Evolutionary conservation across 2,113 vertebrate genomes (phyloP), one percentile per base, ranked within the genome.

Genomic region (Alexandromys fortis): DNA sequence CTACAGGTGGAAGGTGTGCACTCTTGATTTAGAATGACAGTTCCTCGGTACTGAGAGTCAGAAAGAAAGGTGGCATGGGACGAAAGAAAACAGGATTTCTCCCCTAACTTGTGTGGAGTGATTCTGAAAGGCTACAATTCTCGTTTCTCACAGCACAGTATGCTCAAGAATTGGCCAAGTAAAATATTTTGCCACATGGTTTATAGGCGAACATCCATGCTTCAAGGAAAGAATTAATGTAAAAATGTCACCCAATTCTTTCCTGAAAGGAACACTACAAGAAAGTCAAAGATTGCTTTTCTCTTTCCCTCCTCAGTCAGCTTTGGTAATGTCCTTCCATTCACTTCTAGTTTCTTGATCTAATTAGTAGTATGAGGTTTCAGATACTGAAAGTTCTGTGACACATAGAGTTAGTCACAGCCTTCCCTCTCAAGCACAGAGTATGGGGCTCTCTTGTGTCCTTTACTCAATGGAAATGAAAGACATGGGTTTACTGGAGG

Each of bases 391-490:
- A 1, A 3, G 13, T 33, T 49, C 28, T 38, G 42, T 21, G 52
- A 45, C 0, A 45, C 5, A 2, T 10, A 9, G 3, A 0, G 52
- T 12, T n/a, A 49, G 0, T 42, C 21, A 11, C 2, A 38, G 12
- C 24, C 19, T 17, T 14, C 26, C 89, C 13, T 88, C 42, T 77
- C n/a, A 7, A n/a, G 47, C 9, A 63, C 52, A 63, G 79, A n/a
- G 0, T 3, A 5, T 35, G 24, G 35, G 7, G 2, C 24, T 58
- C 35, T 73, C 68, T 76, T 30, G 26, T 58, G 26, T 33, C 5
- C 16, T 76, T 30, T 61, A 30, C 19, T 33, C 38, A 65, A 42
- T 55, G 33, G 13, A 38, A 88, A 30, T 1, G 0, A 30, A 26
- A 65, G 63, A 26, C 2, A 7, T 4, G 3, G 24, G 12, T 26